phyloP scores from a whole-genome alignment of 1,140 invertebrate species.

The Paraescarpia echinospica region DNA sequence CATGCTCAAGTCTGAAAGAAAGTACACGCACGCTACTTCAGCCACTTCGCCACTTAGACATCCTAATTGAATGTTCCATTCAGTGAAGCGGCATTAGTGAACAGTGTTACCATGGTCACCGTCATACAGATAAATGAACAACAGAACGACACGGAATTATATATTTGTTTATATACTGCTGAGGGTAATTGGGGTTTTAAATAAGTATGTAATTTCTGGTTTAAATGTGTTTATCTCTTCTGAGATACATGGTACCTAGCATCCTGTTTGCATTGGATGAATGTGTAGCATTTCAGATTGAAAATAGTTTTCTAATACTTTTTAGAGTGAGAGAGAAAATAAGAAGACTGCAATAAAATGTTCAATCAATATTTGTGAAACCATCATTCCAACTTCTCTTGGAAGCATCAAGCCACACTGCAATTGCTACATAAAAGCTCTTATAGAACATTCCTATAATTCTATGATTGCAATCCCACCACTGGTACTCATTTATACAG shows the following conservation, averaged over 20 bases:
- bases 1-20: slow-evolving; percentile 24
- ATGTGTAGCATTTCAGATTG: too few species aligned
- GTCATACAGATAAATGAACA: background rate
- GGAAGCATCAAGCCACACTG: too few species aligned
- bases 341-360: too few species aligned
- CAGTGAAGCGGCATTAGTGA: background rate
- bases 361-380: too few species aligned
- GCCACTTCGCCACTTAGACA: background rate
- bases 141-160: background rate
- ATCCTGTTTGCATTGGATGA: background rate
- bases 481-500: background rate
- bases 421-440: background rate
- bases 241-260: background rate
- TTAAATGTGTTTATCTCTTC: background rate
- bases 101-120: background rate
- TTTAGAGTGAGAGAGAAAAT: too few species aligned
- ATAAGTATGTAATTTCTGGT: background rate
- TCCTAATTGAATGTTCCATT: background rate
- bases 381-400: too few species aligned
- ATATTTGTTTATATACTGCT: background rate
- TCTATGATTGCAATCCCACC: background rate
- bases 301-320: too few species aligned
- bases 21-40: background rate
- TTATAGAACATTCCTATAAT: too few species aligned
- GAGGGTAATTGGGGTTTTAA: background rate